Conservation (phyloP, 2,797 vertebrate species). For the Sebastes kiyomatsui region DNA sequence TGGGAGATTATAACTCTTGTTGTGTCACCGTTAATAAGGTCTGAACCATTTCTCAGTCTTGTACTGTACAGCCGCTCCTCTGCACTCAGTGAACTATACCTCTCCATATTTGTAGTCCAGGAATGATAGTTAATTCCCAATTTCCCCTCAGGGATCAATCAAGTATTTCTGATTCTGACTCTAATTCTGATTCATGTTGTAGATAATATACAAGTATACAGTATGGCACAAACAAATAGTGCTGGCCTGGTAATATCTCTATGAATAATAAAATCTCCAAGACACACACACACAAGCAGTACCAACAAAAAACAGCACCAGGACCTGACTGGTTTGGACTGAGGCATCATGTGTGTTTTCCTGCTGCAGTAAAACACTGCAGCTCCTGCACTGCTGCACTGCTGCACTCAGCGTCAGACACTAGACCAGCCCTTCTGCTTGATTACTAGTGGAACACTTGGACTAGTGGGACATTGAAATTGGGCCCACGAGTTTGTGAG, state of each 20-base stretch:
- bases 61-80: background rate
- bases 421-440: conserved; percentile 25
- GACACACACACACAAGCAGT: too few relatives aligned
- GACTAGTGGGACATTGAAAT: too few relatives aligned
- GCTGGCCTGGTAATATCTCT: background rate
- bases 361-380: conserved; percentile 65
- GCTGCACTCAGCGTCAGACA: conserved; percentile 54
- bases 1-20: background rate
- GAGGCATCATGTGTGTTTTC: background rate
- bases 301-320: background rate
- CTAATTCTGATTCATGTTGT: too few relatives aligned
- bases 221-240: background rate
- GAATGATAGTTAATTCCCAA: background rate
- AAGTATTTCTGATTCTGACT: too few relatives aligned
- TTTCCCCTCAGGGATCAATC: too few relatives aligned
- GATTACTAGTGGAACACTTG: conserved; percentile 45
- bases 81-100: background rate
- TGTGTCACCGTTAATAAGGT: background rate
- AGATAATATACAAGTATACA: background rate
- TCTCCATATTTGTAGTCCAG: background rate
- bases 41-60: background rate
- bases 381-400: conserved; percentile 58
- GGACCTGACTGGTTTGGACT: background rate
- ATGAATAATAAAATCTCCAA: background rate
- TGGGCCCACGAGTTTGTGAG: background rate